Percentiles rank a stretch among this genome's conserved stretches.
These are phyloP conservation scores for Perccottus glenii DNA, from an alignment of 2,113 vertebrate species.

Conservation along the genomic window DNA sequence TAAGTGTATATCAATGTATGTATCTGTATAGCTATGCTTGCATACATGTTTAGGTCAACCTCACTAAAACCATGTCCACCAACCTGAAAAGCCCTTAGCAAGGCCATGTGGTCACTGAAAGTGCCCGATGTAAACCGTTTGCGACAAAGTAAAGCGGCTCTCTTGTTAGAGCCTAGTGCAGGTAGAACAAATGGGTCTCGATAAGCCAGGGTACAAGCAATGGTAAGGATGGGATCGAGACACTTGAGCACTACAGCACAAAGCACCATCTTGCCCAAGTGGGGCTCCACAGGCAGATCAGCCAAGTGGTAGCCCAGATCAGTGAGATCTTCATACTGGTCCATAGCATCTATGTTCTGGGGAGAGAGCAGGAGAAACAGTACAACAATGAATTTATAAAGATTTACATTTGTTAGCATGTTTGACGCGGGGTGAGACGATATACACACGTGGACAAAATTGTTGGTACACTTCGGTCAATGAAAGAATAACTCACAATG, in stretches of 20 bases:
- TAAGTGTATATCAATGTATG: too few relatives aligned
- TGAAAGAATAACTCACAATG: too few relatives aligned
- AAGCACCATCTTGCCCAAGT: conserved; percentile 97
- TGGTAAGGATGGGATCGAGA: conserved; percentile 95
- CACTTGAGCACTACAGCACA: conserved; percentile 92
- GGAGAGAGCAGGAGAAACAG: conserved; percentile 1
- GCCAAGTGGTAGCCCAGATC: conserved; percentile 93
- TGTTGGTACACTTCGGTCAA: too few relatives aligned
- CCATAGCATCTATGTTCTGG: conserved; percentile 94
- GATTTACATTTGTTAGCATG: neutral
- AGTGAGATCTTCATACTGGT: conserved; percentile 90
- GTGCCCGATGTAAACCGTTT: conserved; percentile 86
- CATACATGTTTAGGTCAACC: too few relatives aligned
- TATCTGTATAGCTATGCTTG: too few relatives aligned
- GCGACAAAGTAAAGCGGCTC: conserved; percentile 86
- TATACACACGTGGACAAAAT: too few relatives aligned
- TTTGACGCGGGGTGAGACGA: too few relatives aligned
- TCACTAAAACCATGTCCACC: neutral
- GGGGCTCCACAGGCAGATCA: conserved; percentile 92
- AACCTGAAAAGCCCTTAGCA: conserved; percentile 96
- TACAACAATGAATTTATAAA: neutral
- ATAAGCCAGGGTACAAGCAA: conserved; percentile 91
- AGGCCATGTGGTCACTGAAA: conserved; percentile 96
- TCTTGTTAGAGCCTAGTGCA: conserved; percentile 85
- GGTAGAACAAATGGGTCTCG: conserved; percentile 93